Evolutionary conservation across 2,888 invertebrate genomes (phyloP).

Genomic region (Apamea anceps): DNA sequence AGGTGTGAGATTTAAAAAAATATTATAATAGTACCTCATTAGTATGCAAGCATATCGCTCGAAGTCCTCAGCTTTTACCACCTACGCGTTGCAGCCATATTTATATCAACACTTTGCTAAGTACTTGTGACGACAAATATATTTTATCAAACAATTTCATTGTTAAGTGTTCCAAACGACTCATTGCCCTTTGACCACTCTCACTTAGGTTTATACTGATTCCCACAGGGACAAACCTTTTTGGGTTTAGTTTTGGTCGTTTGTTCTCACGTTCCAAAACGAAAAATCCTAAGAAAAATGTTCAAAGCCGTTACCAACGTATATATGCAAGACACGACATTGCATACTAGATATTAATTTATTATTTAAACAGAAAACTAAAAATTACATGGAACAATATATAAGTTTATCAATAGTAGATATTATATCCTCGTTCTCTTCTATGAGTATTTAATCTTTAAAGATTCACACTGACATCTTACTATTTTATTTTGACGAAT

Average conservation of each 20-base stretch:
- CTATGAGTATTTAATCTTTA: background rate
- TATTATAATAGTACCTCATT: constrained; percentile 27
- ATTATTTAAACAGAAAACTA: background rate
- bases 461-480: background rate
- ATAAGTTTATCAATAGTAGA: background rate
- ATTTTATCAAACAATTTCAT: constrained; percentile 19
- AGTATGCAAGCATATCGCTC: constrained; percentile 39
- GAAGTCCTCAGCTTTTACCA: constrained; percentile 17
- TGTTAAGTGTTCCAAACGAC: constrained; percentile 21
- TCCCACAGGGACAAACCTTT: background rate
- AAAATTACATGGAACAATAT: background rate
- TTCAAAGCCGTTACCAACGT: background rate
- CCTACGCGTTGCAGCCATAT: constrained; percentile 35
- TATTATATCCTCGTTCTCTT: too few species aligned
- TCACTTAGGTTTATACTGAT: constrained; percentile 6
- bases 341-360: background rate
- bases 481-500: background rate
- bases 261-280: background rate
- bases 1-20: constrained; percentile 34
- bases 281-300: background rate
- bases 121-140: constrained; percentile 14
- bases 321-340: background rate
- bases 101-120: constrained; percentile 22
- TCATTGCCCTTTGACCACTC: constrained; percentile 32
- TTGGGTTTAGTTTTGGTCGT: background rate